Conservation (phyloP, 2,888 invertebrate genomes). For the Noctua comes region DNA sequence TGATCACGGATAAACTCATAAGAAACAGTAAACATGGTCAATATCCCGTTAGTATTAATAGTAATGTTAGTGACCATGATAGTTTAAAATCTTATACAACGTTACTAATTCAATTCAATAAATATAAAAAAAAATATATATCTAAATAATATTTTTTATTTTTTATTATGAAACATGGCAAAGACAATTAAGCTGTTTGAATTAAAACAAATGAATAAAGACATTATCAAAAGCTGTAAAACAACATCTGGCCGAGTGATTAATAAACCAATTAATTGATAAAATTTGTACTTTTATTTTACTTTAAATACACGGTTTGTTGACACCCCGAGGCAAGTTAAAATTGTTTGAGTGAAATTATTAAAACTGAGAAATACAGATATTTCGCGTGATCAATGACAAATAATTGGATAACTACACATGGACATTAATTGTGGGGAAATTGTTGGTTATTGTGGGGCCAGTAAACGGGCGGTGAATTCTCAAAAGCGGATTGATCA, state of each 20-base stretch:
- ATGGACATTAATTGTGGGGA: slow-evolving; percentile 48
- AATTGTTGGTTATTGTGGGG: slow-evolving; percentile 30
- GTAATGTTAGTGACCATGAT: no score
- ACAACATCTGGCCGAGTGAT: slow-evolving; percentile 9
- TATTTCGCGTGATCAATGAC: slow-evolving; percentile 59
- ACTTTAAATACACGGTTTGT: slow-evolving; percentile 35
- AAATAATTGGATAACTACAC: slow-evolving; percentile 64
- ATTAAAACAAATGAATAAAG: slow-evolving; percentile 1
- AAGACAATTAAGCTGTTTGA: not conserved
- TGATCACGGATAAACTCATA: no score
- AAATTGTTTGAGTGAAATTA: slow-evolving; percentile 50
- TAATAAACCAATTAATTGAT: slow-evolving; percentile 28
- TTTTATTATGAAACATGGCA: not conserved
- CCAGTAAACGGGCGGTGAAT: not conserved
- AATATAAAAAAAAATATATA: no score
- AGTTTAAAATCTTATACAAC: no score
- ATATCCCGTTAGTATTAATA: no score
- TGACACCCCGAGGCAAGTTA: slow-evolving; percentile 32
- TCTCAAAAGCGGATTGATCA: not conserved
- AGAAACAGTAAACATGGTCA: no score
- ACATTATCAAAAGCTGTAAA: slow-evolving; percentile 4
- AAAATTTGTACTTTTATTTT: slow-evolving; percentile 33
- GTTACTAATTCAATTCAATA: no score
- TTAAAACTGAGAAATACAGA: slow-evolving; percentile 44
- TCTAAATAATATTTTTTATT: no score